These are phyloP conservation scores for Chaenocephalus aceratus DNA, from an alignment of 2,113 vertebrate species.

Conservation along the genomic window DNA sequence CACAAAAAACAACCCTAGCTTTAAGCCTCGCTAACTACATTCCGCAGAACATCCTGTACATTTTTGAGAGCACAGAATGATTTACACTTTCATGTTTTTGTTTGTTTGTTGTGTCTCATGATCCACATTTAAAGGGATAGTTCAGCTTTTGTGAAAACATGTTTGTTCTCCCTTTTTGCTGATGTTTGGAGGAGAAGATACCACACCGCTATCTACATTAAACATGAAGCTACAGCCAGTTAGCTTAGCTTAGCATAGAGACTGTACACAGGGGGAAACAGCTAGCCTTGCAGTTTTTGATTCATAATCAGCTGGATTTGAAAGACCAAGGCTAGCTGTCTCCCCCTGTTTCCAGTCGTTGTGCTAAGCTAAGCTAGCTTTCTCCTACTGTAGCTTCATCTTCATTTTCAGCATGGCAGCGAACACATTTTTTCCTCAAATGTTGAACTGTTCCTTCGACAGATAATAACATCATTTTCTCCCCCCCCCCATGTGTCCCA, in stretches of 20 bases:
- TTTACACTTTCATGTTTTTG: background rate
- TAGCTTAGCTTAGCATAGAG: constrained; percentile 7
- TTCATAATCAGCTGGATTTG: background rate
- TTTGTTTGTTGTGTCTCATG: background rate
- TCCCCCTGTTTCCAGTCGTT: background rate
- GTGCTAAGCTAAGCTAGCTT: background rate
- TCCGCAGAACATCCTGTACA: background rate
- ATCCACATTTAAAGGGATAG: background rate
- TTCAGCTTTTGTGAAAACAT: background rate
- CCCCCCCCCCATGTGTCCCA: background rate
- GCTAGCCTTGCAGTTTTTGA: background rate
- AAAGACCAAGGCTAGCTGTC: background rate
- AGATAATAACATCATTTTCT: background rate
- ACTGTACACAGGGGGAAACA: background rate
- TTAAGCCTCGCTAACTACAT: background rate
- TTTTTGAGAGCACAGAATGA: constrained; percentile 40
- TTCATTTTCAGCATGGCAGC: background rate
- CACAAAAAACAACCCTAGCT: background rate
- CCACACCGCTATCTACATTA: no score
- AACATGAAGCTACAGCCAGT: no score
- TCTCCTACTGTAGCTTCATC: background rate
- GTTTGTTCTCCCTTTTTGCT: no score
- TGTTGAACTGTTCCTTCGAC: background rate
- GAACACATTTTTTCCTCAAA: background rate
- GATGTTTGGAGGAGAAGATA: background rate